Evolutionary conservation across 2,113 vertebrate species (phyloP).

Genomic region (Corythoichthys intestinalis): DNA sequence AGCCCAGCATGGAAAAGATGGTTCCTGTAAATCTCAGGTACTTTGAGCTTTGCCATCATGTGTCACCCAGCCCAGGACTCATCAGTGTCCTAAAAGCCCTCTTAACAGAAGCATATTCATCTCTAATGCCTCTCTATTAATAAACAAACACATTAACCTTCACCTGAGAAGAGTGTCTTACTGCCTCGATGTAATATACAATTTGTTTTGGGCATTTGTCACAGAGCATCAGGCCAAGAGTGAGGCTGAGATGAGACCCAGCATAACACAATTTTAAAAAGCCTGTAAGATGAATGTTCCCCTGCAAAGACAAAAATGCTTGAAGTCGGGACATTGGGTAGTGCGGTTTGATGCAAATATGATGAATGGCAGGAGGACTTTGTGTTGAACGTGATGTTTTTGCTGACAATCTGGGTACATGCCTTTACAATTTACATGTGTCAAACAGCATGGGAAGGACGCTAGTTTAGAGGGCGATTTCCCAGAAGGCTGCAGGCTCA

Average conservation of each 20-base stretch:
- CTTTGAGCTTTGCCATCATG: constrained; percentile 15
- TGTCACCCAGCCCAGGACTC: constrained; percentile 16
- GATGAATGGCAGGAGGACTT: not conserved
- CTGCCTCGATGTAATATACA: constrained; percentile 45
- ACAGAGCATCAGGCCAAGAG: constrained; percentile 33
- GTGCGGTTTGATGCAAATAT: constrained; percentile 36
- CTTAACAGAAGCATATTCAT: constrained; percentile 28
- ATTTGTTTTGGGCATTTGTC: constrained; percentile 53
- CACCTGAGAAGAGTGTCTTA: constrained; percentile 35
- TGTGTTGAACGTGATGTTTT: constrained; percentile 25
- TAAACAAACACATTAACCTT: constrained; percentile 63
- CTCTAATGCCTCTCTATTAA: constrained; percentile 47
- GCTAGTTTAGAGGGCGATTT: constrained; percentile 49
- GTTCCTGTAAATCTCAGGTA: not conserved
- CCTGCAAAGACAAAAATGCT: constrained; percentile 30
- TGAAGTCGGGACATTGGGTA: constrained; percentile 12
- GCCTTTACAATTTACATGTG: constrained; percentile 37
- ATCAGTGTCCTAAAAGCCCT: constrained; percentile 24
- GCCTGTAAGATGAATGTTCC: constrained; percentile 45
- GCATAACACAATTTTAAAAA: constrained; percentile 53
- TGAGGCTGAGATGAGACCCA: constrained; percentile 49
- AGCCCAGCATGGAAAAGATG: not conserved
- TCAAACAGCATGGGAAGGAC: constrained; percentile 41
- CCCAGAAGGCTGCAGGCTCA: constrained; percentile 37
- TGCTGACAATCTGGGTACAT: constrained; percentile 38